Conservation (phyloP, 2,797 vertebrate genomes). For the Pempheris klunzingeri region DNA sequence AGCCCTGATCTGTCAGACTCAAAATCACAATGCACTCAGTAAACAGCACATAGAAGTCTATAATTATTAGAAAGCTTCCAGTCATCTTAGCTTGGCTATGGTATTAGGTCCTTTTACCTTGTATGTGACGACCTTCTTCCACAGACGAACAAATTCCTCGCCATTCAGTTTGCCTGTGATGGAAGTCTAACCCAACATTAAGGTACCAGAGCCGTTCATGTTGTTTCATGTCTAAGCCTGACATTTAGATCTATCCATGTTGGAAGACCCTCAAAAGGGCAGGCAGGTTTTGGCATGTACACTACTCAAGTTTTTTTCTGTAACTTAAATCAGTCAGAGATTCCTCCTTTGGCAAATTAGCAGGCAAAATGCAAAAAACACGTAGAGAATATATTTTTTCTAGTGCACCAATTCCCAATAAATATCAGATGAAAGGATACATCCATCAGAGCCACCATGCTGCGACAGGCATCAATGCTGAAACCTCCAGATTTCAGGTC, state of each 20-base stretch:
- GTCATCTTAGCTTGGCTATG: background rate
- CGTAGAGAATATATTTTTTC: no score
- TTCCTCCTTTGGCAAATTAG: no score
- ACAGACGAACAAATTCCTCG: slow-evolving; percentile 69
- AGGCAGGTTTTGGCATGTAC: slow-evolving; percentile 6
- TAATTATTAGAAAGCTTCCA: background rate
- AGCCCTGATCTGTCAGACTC: background rate
- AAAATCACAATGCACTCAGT: background rate
- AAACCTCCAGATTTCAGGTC: slow-evolving; percentile 79
- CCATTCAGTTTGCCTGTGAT: slow-evolving; percentile 67
- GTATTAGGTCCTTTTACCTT: slow-evolving; percentile 54
- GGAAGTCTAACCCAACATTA: slow-evolving; percentile 65
- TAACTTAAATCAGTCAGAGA: background rate
- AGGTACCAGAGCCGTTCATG: slow-evolving; percentile 8
- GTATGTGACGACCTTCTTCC: slow-evolving; percentile 59
- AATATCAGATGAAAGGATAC: slow-evolving; percentile 86
- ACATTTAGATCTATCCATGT: background rate
- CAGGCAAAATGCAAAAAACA: background rate
- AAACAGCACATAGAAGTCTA: background rate
- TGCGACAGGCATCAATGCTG: slow-evolving; percentile 89
- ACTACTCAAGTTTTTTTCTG: no score
- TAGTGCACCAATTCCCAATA: background rate
- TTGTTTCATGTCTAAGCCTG: background rate
- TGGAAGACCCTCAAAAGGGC: background rate
- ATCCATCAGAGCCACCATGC: slow-evolving; percentile 92